Evolutionary conservation across 2,888 invertebrate species (phyloP), one percentile per base, ranked within the genome.

Genomic region (Allophyes oxyacanthae): DNA sequence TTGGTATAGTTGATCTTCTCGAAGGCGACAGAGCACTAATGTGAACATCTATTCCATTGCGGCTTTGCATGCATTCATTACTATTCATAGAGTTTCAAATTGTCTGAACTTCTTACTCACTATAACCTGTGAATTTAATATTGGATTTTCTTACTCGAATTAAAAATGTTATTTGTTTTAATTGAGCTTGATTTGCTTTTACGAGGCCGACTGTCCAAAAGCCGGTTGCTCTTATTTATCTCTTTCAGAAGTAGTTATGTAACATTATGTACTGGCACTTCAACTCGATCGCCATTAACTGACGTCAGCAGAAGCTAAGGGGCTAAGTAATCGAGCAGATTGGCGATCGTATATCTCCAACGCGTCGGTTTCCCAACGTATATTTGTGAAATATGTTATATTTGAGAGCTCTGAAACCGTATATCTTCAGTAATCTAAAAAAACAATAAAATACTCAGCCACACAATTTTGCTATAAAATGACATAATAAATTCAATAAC

Each of bases 31-130:
- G 59, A 62, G 56, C 61, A 50, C 46, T 52, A 43, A 52, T 34
- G 34, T 33, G 10, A 50, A 48, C 60, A 71, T 69, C 52, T 61
- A 70, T 72, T 75, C 56, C 58, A 73, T 61, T 79, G 72, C 72
- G 64, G 62, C 60, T 72, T 59, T 60, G 65, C 70, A 70, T 63
- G 74, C 73, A 75, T 72, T 59, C 46, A 80, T 72, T 59, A 70
- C 54, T 72, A 82, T 83, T 81, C 78, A 82, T 82, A 56, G 65
- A 74, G 66, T 75, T 78, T 72, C 61, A 72, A 73, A 79, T 77
- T 76, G 75, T 77, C 62, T 76, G 60, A 69, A 77, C 75, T 78
- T 71, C 72, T 71, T 76, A 65, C 72, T 70, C 63, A 58, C 59
- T 65, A 68, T 73, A 72, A 69, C 65, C 65, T 72, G 73, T 71